Evolutionary conservation across 1,140 invertebrate species (phyloP).

Genomic region (Thalassaphorura encarpata): DNA sequence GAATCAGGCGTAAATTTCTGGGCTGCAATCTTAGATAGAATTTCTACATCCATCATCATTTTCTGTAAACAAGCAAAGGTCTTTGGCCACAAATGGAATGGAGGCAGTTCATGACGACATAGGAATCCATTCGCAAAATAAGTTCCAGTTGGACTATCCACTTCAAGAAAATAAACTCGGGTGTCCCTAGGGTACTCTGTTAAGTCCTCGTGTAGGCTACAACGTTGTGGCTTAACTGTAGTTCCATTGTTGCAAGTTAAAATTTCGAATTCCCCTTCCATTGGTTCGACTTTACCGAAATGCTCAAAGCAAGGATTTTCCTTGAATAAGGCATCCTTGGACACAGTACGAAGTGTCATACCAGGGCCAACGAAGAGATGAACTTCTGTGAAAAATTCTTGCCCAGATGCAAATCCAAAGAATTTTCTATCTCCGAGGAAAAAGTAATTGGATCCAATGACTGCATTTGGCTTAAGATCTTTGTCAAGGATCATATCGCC

Average conservation of each 20-base stretch:
- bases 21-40: background rate
- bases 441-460: slow-evolving; percentile 7
- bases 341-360: slow-evolving; percentile 2
- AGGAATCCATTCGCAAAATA: slow-evolving; percentile 16
- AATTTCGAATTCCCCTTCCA: slow-evolving; percentile 3
- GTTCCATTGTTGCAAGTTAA: background rate
- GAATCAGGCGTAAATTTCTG: background rate
- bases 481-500: slow-evolving; percentile 6
- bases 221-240: background rate
- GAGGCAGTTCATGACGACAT: slow-evolving; percentile 10
- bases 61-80: slow-evolving; percentile 8
- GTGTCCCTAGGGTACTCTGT: background rate
- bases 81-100: slow-evolving; percentile 8
- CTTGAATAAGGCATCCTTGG: slow-evolving; percentile 1
- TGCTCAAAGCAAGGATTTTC: slow-evolving; percentile 6
- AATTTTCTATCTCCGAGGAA: slow-evolving; percentile 4
- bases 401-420: background rate
- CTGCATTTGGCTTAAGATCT: slow-evolving; percentile 1
- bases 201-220: background rate
- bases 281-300: background rate
- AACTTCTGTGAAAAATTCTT: slow-evolving; percentile 7
- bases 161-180: slow-evolving; percentile 6
- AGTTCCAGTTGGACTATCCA: slow-evolving; percentile 8
- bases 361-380: slow-evolving; percentile 4
- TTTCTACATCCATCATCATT: background rate